phyloP scores from a whole-genome alignment of 2,113 vertebrate species.

The Guaruba guarouba region DNA sequence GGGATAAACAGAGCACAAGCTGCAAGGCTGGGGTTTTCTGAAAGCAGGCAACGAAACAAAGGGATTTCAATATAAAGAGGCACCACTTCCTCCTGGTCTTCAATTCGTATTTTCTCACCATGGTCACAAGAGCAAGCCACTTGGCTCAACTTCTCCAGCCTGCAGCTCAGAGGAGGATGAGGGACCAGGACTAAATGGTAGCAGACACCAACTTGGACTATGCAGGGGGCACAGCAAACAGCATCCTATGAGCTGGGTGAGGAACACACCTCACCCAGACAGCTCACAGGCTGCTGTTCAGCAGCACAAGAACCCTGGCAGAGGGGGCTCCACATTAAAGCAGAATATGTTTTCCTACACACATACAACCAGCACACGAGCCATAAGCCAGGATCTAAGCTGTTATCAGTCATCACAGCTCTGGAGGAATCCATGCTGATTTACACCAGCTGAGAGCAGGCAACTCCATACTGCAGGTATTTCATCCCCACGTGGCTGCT shows the following conservation, averaged over 20 bases:
- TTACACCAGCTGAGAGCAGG: background rate
- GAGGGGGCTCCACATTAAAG: background rate
- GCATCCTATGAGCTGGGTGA: accelerated
- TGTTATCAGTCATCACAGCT: background rate
- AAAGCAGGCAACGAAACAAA: background rate
- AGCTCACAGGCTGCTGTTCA: background rate
- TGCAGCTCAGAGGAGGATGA: background rate
- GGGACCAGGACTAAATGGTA: background rate
- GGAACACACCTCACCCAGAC: background rate
- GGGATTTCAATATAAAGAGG: background rate
- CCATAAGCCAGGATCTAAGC: background rate
- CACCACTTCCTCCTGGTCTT: background rate
- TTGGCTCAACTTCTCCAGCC: background rate
- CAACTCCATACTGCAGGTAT: background rate
- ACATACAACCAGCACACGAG: background rate
- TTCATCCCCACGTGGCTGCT: background rate
- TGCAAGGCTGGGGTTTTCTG: background rate
- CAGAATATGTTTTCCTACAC: background rate
- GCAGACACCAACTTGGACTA: background rate
- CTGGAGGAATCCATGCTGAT: background rate
- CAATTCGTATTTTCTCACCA: background rate
- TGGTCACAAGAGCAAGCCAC: background rate
- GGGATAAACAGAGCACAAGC: background rate
- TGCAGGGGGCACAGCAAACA: accelerated
- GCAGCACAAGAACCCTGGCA: background rate